phyloP scores from a whole-genome alignment of 2,113 vertebrate species.

The Hippocampus comes region DNA sequence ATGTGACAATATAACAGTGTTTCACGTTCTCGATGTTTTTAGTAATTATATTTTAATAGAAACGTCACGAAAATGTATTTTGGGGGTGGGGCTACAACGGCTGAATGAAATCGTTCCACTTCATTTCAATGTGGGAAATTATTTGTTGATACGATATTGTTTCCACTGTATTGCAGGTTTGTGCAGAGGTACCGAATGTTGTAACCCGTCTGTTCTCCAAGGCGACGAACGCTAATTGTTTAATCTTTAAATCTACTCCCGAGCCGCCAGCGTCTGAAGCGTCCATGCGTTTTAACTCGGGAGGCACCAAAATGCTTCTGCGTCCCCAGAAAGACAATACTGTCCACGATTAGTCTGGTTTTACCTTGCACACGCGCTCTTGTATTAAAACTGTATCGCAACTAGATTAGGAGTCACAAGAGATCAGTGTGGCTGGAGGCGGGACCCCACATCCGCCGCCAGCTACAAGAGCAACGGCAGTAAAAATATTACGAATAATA shows the following conservation, averaged over 20 bases:
- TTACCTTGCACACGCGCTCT: slow-evolving; percentile 35
- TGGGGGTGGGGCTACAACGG: too few relatives aligned
- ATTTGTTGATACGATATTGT: too few relatives aligned
- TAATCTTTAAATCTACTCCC: not conserved
- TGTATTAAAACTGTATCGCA: slow-evolving; percentile 1
- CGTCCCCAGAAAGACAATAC: not conserved
- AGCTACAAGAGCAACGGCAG: not conserved
- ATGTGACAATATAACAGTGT: too few relatives aligned
- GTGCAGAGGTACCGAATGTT: not conserved
- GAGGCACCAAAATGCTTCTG: not conserved
- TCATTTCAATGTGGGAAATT: too few relatives aligned
- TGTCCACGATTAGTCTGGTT: not conserved
- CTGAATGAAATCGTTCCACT: too few relatives aligned
- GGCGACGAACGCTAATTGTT: not conserved
- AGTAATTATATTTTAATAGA: too few relatives aligned
- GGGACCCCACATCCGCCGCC: slow-evolving; percentile 20
- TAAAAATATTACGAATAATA: not conserved
- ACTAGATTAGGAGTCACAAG: slow-evolving; percentile 28
- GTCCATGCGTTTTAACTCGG: not conserved
- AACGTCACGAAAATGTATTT: too few relatives aligned
- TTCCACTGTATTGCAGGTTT: not conserved
- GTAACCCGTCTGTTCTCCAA: not conserved
- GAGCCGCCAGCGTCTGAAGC: not conserved
- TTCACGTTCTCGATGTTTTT: too few relatives aligned
- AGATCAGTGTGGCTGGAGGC: slow-evolving; percentile 22